Conservation (phyloP, 2,113 vertebrate genomes). For the Leuciscus idus region DNA sequence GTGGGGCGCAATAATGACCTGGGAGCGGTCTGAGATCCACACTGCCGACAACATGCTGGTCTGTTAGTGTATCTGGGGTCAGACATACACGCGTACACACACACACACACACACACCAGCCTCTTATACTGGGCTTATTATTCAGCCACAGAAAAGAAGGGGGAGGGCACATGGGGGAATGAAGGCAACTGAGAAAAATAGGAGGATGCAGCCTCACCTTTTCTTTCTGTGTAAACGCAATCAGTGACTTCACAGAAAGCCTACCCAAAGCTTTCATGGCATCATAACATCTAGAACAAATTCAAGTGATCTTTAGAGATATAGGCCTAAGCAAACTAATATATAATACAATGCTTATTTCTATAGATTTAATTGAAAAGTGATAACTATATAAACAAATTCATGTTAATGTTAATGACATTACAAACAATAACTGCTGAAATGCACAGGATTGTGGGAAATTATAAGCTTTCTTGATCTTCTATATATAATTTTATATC, state of each 20-base stretch:
- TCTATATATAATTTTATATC: neutral
- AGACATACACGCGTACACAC: neutral
- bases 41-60: neutral
- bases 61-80: conserved; percentile 23
- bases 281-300: neutral
- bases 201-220: conserved; percentile 10
- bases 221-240: neutral
- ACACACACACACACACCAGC: neutral
- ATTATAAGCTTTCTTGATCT: neutral
- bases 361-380: neutral
- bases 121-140: conserved; percentile 33
- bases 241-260: neutral
- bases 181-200: conserved; percentile 20
- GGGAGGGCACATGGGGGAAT: conserved; percentile 15
- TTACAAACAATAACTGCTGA: no score
- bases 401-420: neutral
- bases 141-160: conserved; percentile 23
- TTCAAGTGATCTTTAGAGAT: neutral
- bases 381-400: neutral
- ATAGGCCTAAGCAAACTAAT: neutral
- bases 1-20: conserved; percentile 62
- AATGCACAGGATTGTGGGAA: neutral
- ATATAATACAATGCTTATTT: neutral
- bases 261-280: neutral
- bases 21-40: conserved; percentile 60